phyloP scores from a whole-genome alignment of 2,113 vertebrate genomes.

The Polypterus bichir region DNA sequence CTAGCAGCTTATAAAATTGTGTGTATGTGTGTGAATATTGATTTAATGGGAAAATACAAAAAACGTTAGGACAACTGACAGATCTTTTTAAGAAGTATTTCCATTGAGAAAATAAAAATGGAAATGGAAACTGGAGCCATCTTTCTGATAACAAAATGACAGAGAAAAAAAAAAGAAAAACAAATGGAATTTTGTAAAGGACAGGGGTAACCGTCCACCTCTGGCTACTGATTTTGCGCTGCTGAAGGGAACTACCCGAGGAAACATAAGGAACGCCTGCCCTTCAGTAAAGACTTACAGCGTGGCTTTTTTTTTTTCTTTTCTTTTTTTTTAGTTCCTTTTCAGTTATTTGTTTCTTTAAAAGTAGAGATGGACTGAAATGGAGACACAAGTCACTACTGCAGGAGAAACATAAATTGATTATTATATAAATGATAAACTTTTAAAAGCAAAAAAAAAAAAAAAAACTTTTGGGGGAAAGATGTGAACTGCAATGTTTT shows the following conservation, averaged over 20 bases:
- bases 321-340: conserved; percentile 22
- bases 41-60: conserved; percentile 13
- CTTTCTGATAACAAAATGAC: conserved; percentile 14
- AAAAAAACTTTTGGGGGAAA: conserved; percentile 44
- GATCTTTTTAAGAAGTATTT: too few relatives aligned
- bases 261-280: too few relatives aligned
- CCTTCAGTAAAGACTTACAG: background rate
- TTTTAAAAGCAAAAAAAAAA: conserved; percentile 29
- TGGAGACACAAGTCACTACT: conserved; percentile 18
- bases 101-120: too few relatives aligned
- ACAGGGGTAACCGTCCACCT: too few relatives aligned
- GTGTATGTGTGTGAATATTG: conserved; percentile 16
- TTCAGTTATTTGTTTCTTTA: conserved; percentile 16
- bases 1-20: conserved; percentile 27
- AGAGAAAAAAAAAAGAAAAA: conserved; percentile 23
- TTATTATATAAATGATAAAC: conserved; percentile 21
- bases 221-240: too few relatives aligned
- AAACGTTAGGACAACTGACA: conserved; percentile 23
- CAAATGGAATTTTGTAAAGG: conserved; percentile 24
- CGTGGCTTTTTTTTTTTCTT: background rate
- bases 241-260: too few relatives aligned
- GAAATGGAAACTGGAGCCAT: conserved; percentile 14
- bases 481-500: conserved; percentile 50
- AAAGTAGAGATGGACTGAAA: conserved; percentile 16
- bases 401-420: conserved; percentile 34